A percentile compares a stretch with the other conserved stretches of the same genome.
These are phyloP conservation scores for Troides aeacus DNA, from an alignment of 2,888 invertebrate species.

Conservation along the genomic window DNA sequence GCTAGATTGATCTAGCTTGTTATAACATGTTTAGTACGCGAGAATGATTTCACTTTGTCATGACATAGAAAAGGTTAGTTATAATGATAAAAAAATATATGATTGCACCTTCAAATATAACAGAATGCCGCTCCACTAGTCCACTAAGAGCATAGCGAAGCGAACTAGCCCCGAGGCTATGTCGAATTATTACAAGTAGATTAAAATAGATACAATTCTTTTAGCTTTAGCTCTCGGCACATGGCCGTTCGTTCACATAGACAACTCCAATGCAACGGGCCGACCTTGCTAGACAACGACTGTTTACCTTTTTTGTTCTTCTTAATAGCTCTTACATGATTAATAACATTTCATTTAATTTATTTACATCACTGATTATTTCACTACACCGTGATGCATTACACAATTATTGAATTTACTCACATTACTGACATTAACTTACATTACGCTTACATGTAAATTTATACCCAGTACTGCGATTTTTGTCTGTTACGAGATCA, in stretches of 20 bases:
- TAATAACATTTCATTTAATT: conserved; percentile 10
- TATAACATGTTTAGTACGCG: not conserved
- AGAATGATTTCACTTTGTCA: not conserved
- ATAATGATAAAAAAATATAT: not conserved
- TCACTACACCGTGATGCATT: too few species aligned
- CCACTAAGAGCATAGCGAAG: conserved; percentile 66
- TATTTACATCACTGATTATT: conserved; percentile 17
- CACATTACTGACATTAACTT: too few species aligned
- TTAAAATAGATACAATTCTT: conserved; percentile 47
- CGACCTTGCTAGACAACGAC: conserved; percentile 27
- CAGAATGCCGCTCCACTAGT: conserved; percentile 71
- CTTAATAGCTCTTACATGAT: conserved; percentile 7
- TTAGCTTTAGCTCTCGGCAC: conserved; percentile 39
- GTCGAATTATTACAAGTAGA: conserved; percentile 53
- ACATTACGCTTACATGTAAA: too few species aligned
- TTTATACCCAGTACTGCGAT: too few species aligned
- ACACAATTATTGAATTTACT: too few species aligned
- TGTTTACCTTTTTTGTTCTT: conserved; percentile 23
- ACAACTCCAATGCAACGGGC: conserved; percentile 28
- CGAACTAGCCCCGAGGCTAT: conserved; percentile 51
- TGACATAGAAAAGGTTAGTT: conserved; percentile 1
- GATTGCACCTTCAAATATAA: conserved; percentile 46
- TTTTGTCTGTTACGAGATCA: too few species aligned
- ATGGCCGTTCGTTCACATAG: conserved; percentile 31
- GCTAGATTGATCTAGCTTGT: too few species aligned